Percentiles rank a stretch among this genome's conserved stretches.
Evolutionary conservation across 1,140 invertebrate species (phyloP).

Genomic region (Steinernema khuongi): DNA sequence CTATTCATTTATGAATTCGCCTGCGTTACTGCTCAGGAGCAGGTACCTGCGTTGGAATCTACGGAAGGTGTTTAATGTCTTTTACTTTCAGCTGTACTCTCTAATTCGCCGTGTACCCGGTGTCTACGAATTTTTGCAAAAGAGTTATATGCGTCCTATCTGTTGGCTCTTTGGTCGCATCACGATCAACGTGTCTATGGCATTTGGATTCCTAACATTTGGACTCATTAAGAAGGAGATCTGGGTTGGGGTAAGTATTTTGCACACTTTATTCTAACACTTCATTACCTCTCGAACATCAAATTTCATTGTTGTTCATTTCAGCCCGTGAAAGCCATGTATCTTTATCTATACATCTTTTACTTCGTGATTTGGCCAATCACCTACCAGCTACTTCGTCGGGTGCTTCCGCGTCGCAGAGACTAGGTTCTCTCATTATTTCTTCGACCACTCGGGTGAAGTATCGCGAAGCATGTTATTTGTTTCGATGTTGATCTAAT

Average conservation of each 20-base stretch:
- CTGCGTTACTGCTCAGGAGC: slow-evolving; percentile 53
- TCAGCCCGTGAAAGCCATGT: slow-evolving; percentile 51
- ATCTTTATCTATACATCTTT: slow-evolving; percentile 52
- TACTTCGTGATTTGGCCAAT: slow-evolving; percentile 55
- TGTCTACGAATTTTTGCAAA: slow-evolving; percentile 39
- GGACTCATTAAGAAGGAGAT: slow-evolving; percentile 56
- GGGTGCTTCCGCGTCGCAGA: slow-evolving; percentile 37
- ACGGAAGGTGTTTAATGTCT: slow-evolving; percentile 12
- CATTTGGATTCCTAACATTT: slow-evolving; percentile 57
- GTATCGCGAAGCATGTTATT: too few species aligned
- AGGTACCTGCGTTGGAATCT: slow-evolving; percentile 20
- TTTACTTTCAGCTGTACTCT: slow-evolving; percentile 46
- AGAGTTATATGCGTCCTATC: slow-evolving; percentile 42
- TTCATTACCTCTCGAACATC: neutral
- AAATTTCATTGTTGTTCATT: slow-evolving; percentile 24
- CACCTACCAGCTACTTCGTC: slow-evolving; percentile 38
- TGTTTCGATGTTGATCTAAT: neutral
- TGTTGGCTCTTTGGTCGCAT: slow-evolving; percentile 53
- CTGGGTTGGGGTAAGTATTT: slow-evolving; percentile 49
- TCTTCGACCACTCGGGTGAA: slow-evolving; percentile 6
- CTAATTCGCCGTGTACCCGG: slow-evolving; percentile 46
- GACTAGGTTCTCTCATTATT: slow-evolving; percentile 11
- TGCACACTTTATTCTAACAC: slow-evolving; percentile 2
- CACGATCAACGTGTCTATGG: slow-evolving; percentile 53
- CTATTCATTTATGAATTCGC: slow-evolving; percentile 62